These are phyloP conservation scores for Sphaerodactylus townsendi DNA, from an alignment of 2,113 vertebrate species.

Conservation along the genomic window DNA sequence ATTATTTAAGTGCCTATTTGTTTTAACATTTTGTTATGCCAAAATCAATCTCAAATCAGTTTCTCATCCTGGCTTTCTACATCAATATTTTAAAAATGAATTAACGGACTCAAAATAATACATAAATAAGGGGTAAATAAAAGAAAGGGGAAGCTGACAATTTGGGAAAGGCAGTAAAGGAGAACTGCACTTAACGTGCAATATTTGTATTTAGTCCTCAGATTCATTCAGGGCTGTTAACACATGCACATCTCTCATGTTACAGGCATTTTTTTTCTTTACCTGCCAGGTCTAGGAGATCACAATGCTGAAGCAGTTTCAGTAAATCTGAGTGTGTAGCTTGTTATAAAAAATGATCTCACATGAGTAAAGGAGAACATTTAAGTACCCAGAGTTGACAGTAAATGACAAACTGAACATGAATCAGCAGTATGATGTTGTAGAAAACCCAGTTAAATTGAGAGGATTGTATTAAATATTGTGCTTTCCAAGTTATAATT, in stretches of 20 bases:
- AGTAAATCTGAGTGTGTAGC: not conserved
- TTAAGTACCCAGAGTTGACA: not conserved
- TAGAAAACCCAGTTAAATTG: not conserved
- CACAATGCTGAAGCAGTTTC: not conserved
- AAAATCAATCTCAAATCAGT: not conserved
- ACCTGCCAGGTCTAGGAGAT: not conserved
- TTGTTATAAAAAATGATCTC: not conserved
- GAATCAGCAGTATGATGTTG: not conserved
- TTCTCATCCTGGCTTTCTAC: not conserved
- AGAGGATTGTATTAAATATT: not conserved
- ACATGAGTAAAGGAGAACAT: not conserved
- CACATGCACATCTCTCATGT: not conserved
- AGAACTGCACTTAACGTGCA: not conserved
- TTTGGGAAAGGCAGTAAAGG: not conserved
- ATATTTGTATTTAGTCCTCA: not conserved
- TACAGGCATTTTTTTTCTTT: not conserved
- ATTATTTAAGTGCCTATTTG: too few species aligned
- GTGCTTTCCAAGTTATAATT: not conserved
- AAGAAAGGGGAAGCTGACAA: not conserved
- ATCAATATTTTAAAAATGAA: not conserved
- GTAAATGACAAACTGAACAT: not conserved
- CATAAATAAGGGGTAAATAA: not conserved
- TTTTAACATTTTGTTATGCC: not conserved
- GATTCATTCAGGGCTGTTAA: not conserved
- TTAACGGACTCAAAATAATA: not conserved